These are phyloP conservation scores for Sebastes minor DNA, from an alignment of 2,797 vertebrate species.

Conservation along the genomic window DNA sequence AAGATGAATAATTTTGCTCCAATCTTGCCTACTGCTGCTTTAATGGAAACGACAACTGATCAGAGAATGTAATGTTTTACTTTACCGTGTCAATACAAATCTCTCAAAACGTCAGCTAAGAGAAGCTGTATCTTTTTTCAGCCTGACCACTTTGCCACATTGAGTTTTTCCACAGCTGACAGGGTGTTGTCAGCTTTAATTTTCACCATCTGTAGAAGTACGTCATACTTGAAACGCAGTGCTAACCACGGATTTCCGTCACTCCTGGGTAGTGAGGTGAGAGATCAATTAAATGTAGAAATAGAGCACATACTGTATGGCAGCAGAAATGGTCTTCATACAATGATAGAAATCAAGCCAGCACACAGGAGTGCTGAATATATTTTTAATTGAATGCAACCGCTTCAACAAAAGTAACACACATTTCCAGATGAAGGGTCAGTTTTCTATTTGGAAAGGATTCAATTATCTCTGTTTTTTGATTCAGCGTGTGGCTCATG, in stretches of 20 bases:
- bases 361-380: not conserved
- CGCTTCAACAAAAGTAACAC: not conserved
- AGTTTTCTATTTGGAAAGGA: slow-evolving; percentile 6
- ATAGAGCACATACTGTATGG: not conserved
- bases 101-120: not conserved
- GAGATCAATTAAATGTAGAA: not conserved
- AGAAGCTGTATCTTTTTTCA: not conserved
- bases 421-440: not conserved
- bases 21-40: no score
- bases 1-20: no score
- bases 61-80: not conserved
- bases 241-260: not conserved
- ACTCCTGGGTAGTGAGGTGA: not conserved
- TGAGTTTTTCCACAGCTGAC: not conserved
- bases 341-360: not conserved
- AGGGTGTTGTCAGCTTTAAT: not conserved
- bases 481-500: not conserved
- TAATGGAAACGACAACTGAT: not conserved
- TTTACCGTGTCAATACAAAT: not conserved
- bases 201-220: not conserved
- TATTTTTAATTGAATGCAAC: not conserved
- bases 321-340: not conserved
- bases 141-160: not conserved
- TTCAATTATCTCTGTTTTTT: slow-evolving; percentile 28
- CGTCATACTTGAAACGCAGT: not conserved